Base-by-base conservation (phyloP, 1,140 invertebrate genomes). In the Cyphomyrmex costatus region DNA sequence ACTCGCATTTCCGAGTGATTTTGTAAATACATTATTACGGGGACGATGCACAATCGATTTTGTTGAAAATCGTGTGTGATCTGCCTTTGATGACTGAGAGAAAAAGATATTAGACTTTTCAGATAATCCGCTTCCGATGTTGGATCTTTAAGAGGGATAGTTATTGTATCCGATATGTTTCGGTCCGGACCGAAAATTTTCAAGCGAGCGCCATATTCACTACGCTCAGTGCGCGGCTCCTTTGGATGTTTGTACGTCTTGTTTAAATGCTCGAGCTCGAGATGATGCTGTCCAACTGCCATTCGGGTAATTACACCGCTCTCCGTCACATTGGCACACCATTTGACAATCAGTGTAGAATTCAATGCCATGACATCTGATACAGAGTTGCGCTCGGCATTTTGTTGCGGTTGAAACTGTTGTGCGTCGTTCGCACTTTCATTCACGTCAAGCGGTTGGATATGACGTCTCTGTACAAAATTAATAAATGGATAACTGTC, bases 111-210 rank as follows among this genome's bases (percentile, higher is more conserved):
- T 4, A 94, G 73, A 87, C 93, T 95, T 71, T 93, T 93, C 24
- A 87, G 61, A 58, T 91, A 93, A 71, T 95, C 92, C 0, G 63
- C 56, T 82, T 94, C 92, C 2, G 89, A 89, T 21, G 91, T 83
- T 14, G 88, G 68, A 68, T 94, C 92, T 24, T 93, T 94, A 53
- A 42, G 60, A 14, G 88, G 92, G 3, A 85, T 14, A 16, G 63
- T 78, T 30, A 63, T 90, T 19, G 88, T 65, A 78, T 93, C 91
- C 1, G 90, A 84, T 36, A 94, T 77, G 65, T 95, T 95, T 46
- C 93, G 83, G 73, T 95, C 94, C 6, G 95, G 95, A 7, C 95
- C 95, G 88, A 95, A 95, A 61, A 95, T 94, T 46, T 90, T 95
- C 3, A 95, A 79, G 5, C 93, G 89, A n/a, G 92, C 91, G 27